Evolutionary conservation across 2,113 vertebrate species (phyloP).

Genomic region (Galbula dea): DNA sequence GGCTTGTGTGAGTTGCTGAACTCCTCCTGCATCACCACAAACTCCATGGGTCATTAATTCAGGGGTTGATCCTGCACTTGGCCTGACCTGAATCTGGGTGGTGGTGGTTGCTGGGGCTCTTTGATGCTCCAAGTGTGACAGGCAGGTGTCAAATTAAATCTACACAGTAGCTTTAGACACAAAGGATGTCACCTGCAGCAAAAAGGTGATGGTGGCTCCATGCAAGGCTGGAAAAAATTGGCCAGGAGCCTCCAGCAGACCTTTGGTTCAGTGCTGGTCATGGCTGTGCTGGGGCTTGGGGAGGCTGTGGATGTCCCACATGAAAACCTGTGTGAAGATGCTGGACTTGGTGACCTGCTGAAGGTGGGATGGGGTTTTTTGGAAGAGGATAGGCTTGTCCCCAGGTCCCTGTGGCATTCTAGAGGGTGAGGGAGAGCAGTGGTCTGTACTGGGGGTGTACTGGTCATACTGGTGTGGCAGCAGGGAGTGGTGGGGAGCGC

Average conservation of each 20-base stretch:
- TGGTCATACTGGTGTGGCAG: neutral
- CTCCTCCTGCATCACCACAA: neutral
- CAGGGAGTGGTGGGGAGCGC: fast-evolving
- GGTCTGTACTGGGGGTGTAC: neutral
- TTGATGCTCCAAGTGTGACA: neutral
- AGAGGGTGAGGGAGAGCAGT: fast-evolving
- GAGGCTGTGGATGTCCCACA: fast-evolving
- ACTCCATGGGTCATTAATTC: neutral
- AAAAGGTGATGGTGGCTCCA: fast-evolving
- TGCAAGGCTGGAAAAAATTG: neutral
- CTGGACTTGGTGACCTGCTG: neutral
- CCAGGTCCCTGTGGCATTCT: fast-evolving
- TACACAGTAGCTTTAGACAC: fast-evolving
- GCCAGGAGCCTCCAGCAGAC: neutral
- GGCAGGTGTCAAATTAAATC: neutral
- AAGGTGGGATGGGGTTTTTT: neutral
- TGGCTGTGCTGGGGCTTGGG: neutral
- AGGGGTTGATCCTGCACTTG: neutral
- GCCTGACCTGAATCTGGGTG: neutral
- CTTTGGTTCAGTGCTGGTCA: no score
- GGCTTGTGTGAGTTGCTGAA: neutral
- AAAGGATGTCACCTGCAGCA: neutral
- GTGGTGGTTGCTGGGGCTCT: neutral
- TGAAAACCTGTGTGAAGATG: neutral
- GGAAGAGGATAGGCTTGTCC: neutral